Base-by-base conservation (phyloP, 2,113 vertebrate genomes). In the Reinhardtius hippoglossoides region DNA sequence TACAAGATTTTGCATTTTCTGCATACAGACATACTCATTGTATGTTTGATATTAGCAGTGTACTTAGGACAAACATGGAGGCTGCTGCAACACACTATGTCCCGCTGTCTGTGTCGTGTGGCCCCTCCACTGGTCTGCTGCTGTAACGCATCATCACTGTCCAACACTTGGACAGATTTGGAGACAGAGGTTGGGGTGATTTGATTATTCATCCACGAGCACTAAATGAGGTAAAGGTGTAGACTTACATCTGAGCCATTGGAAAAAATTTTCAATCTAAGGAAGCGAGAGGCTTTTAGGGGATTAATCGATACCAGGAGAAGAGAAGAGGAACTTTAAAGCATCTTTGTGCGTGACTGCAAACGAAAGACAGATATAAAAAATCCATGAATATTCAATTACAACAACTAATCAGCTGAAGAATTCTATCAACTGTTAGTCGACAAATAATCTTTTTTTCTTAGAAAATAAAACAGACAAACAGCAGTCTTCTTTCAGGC, bases 151-250 rank as follows among this genome's bases (percentile, higher is more conserved):
- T 74, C 67, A 20, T 77, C 85, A 85, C 80, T 87, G 84, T 89
- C 90, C 88, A 92, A 87, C 85, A 87, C 16, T 55, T 37, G 5
- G 72, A 92, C 81, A 80, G 76, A 27, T 27, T 27, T 27, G 52
- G 52, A 21, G 52, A 54, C 20, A 52, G 18, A n/a, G 6, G 20
- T 52, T 9, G 20, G n/a, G 52, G 20, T 5, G 2, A 52, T 46
- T 14, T 46, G 50, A 20, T 8, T 9, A 52, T 52, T 52, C 50
- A 52, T 46, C 15, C 14, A 3, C 3, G 1, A 46, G 44, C 12
- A 46, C 44, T 13, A 52, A 52, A 52, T 52, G 16, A 52, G 50
- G 50, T n/a, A n/a, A 7, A n/a, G 50, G 50, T 52, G 50, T 55
- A 7, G 52, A 21, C n/a, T 21, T 21, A 55, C 52, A 55, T 9